Evolutionary conservation across 2,797 vertebrate genomes (phyloP), one percentile per base, ranked within the genome.

Genomic region (Bucorvus abyssinicus): DNA sequence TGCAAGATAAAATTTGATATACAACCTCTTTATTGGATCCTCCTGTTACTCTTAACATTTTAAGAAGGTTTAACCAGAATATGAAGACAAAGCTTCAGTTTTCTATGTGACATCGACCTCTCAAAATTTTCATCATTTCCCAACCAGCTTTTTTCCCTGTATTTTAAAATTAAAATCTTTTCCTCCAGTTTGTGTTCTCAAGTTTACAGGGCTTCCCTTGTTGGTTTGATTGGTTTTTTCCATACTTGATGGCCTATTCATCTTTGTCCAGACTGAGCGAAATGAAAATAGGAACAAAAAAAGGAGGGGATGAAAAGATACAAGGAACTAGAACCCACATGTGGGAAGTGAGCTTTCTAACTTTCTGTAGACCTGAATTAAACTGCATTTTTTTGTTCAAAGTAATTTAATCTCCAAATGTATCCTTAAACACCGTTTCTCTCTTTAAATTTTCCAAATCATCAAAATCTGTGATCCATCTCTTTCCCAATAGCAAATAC

Each of bases 131-230:
- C 7, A 3, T 57, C 19, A n/a, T 79, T 91, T 65, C 12, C 10
- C 0, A 0, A 52, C 4, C 10, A 36, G 0, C 1, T 20, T 3
- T 81, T 42, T 59, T 3, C 0, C 0, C 1, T 36, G 2, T 14
- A 18, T 26, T 56, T 59, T 21, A 13, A 20, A 61, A 42, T 8
- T 42, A 21, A 4, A 40, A n/a, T 4, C 34, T 47, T 32, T 7
- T 24, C 53, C n/a, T 21, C 2, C 8, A 38, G 1, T 64, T 89
- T 56, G 1, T 49, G 13, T 50, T 79, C 29, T 1, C 15, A 85
- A 63, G 8, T 70, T 57, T 59, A 7, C 10, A 73, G 42, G 7
- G 3, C 19, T 47, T 42, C 5, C 15, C 17, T 52, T 12, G 0
- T 13, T 61, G 32, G 4, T 0, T 29, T 42, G 4, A 0, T 9